phyloP scores from a whole-genome alignment of 2,797 vertebrate genomes.

The Megaceryle alcyon region DNA sequence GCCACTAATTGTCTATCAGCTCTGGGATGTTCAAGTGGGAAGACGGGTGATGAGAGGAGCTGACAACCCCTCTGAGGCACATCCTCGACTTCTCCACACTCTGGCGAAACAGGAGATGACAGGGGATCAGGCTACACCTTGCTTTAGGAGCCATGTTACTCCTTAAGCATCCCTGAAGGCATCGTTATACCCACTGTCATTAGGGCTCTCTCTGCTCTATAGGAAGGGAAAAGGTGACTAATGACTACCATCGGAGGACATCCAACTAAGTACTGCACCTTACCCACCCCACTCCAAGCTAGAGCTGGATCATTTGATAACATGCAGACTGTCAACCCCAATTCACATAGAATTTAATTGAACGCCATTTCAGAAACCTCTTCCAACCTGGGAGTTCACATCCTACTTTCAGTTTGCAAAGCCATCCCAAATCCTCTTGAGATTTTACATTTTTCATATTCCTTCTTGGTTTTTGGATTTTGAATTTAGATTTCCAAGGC shows the following conservation, averaged over 20 bases:
- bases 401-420: conserved; percentile 14
- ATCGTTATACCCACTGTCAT: conserved; percentile 58
- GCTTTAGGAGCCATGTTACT: background rate
- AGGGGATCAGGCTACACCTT: conserved; percentile 8
- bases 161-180: conserved; percentile 68
- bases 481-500: background rate
- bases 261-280: conserved; percentile 11
- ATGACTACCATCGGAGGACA: conserved; percentile 9
- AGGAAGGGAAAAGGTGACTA: conserved; percentile 47
- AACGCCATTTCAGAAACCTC: conserved; percentile 32
- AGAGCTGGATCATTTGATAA: background rate
- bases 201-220: conserved; percentile 16
- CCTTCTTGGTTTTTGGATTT: background rate
- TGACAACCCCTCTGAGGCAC: conserved; percentile 41
- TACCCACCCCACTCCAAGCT: background rate
- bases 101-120: background rate
- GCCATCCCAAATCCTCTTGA: conserved; percentile 8
- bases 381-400: background rate
- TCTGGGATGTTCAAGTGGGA: background rate
- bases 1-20: background rate
- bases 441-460: background rate
- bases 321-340: conserved; percentile 35
- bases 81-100: conserved; percentile 3
- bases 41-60: background rate
- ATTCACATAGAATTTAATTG: conserved; percentile 50